phyloP scores from a whole-genome alignment of 2,113 vertebrate species.

The Vimba vimba region DNA sequence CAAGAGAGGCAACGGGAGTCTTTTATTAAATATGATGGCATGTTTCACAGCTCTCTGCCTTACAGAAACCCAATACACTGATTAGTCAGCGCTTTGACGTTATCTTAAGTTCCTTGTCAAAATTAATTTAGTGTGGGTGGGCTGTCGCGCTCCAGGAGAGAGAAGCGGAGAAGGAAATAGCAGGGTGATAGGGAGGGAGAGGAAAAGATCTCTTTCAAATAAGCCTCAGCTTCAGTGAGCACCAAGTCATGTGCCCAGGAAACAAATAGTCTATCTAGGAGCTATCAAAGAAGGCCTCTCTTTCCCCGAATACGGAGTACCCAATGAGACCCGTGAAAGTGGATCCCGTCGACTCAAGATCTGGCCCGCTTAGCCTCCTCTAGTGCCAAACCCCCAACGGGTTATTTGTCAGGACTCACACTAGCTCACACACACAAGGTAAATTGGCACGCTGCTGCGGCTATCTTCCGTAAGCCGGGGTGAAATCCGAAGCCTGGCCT shows the following conservation, averaged over 20 bases:
- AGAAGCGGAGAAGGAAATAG: slow-evolving; percentile 62
- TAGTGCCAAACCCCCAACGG: slow-evolving; percentile 50
- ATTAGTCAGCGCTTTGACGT: slow-evolving; percentile 79
- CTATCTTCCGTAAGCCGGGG: slow-evolving; percentile 62
- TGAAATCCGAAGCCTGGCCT: slow-evolving; percentile 71
- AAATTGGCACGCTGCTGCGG: slow-evolving; percentile 66
- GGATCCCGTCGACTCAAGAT: slow-evolving; percentile 51
- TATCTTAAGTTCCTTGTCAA: slow-evolving; percentile 80
- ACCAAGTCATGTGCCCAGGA: slow-evolving; percentile 76
- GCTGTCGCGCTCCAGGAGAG: slow-evolving; percentile 71
- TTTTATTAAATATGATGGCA: slow-evolving; percentile 82
- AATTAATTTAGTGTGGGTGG: slow-evolving; percentile 80
- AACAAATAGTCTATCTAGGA: slow-evolving; percentile 74
- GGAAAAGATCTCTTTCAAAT: slow-evolving; percentile 75
- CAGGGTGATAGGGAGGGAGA: slow-evolving; percentile 55
- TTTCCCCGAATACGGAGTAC: slow-evolving; percentile 17
- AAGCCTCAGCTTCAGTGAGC: slow-evolving; percentile 73
- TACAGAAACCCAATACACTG: slow-evolving; percentile 79
- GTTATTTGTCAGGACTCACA: slow-evolving; percentile 57
- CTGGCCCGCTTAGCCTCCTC: slow-evolving; percentile 52
- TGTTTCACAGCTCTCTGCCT: slow-evolving; percentile 79
- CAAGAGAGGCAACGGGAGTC: slow-evolving; percentile 68
- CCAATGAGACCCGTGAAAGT: slow-evolving; percentile 45
- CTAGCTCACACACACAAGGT: slow-evolving; percentile 53
- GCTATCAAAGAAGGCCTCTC: slow-evolving; percentile 67